phyloP scores from a whole-genome alignment of 2,888 invertebrate genomes.

The Lycaena phlaeas region DNA sequence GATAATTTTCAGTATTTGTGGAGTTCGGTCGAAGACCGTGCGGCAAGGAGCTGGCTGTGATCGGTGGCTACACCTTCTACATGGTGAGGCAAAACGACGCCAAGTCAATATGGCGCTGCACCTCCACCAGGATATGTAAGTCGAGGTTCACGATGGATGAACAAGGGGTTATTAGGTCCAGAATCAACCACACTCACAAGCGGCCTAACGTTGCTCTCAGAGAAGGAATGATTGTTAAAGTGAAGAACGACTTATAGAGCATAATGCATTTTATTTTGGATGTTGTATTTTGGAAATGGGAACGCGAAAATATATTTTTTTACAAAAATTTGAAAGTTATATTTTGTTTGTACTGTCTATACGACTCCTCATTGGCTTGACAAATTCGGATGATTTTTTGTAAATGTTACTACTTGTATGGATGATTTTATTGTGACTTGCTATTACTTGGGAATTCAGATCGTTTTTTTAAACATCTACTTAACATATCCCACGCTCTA shows the following conservation, averaged over 20 bases:
- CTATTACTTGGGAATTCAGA: too few species aligned
- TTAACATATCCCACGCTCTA: too few species aligned
- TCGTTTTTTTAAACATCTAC: too few species aligned
- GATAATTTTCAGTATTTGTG: constrained; percentile 14
- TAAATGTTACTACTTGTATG: too few species aligned
- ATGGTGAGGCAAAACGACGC: constrained; percentile 17
- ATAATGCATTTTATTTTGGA: neutral
- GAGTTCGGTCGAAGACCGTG: neutral
- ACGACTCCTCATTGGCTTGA: too few species aligned
- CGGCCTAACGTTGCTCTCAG: constrained; percentile 14
- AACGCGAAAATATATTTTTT: too few species aligned
- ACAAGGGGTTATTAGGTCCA: neutral
- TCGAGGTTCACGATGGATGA: constrained; percentile 13
- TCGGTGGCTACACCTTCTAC: constrained; percentile 27
- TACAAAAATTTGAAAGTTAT: too few species aligned
- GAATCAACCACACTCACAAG: constrained; percentile 18
- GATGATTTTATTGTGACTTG: too few species aligned
- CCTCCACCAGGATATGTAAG: constrained; percentile 16
- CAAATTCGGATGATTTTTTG: too few species aligned
- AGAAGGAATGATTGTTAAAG: constrained; percentile 6
- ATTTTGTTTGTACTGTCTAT: too few species aligned
- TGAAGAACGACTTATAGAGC: neutral
- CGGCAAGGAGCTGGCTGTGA: constrained; percentile 7
- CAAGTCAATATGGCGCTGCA: constrained; percentile 24
- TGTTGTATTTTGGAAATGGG: too few species aligned